Conservation (phyloP, 2,888 invertebrate genomes). For the Antheraea yamamai region DNA sequence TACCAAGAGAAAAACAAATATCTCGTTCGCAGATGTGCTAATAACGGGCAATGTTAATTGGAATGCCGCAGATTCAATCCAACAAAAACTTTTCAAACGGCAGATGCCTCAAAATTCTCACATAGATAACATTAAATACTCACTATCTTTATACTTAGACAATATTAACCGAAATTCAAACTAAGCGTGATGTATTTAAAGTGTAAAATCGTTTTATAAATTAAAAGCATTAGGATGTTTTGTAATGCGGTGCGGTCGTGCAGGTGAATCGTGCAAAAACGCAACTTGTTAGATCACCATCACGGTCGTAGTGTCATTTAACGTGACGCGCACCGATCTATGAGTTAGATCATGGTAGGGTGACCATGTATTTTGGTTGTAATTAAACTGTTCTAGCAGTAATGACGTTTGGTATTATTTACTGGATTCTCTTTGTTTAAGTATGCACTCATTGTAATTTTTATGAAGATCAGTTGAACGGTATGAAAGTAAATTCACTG, state of each 20-base stretch:
- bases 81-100: conserved; percentile 26
- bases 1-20: conserved; percentile 22
- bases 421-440: no score
- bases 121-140: conserved; percentile 32
- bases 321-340: conserved; percentile 55
- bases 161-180: neutral
- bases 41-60: conserved; percentile 22
- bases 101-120: conserved; percentile 41
- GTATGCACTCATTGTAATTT: no score
- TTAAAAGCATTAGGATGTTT: conserved; percentile 6
- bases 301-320: conserved; percentile 50
- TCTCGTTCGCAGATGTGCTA: conserved; percentile 19
- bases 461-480: no score
- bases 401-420: neutral
- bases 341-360: conserved; percentile 21
- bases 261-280: conserved; percentile 74
- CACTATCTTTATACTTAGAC: conserved; percentile 16
- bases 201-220: neutral
- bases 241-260: conserved; percentile 26
- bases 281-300: conserved; percentile 68
- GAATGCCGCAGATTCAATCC: conserved; percentile 26
- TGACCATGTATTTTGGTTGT: conserved; percentile 10
- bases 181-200: neutral
- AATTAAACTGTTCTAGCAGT: neutral
- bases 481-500: no score